Evolutionary conservation across 64 coral and sea anemone species (phyloP).

Genomic region (Acropora yongei): DNA sequence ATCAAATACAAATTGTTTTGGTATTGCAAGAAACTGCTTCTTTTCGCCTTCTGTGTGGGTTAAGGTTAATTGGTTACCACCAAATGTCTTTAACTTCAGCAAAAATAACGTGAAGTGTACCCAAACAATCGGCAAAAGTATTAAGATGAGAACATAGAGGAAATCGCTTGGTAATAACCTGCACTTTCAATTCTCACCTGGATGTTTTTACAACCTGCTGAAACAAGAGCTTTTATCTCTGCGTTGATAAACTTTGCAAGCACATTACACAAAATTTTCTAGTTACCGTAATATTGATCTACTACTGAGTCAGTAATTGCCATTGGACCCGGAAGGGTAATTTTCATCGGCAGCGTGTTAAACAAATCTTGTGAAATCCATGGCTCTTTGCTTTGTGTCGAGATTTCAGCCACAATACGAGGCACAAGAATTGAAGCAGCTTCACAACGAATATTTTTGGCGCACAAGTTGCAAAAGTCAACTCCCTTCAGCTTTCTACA

Average conservation of each 20-base stretch:
- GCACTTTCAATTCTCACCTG: conserved; percentile 53
- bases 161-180: not conserved
- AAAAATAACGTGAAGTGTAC: not conserved
- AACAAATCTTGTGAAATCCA: conserved; percentile 55
- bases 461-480: conserved; percentile 74
- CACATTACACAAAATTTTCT: conserved; percentile 9
- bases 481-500: conserved; percentile 82
- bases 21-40: too few relatives aligned
- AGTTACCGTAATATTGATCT: conserved; percentile 70
- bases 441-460: conserved; percentile 57
- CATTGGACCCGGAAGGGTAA: conserved; percentile 83
- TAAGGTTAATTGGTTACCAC: too few relatives aligned
- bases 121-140: too few relatives aligned
- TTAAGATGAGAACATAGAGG: too few relatives aligned
- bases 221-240: conserved; percentile 70
- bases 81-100: not conserved
- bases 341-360: conserved; percentile 59
- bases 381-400: conserved; percentile 28
- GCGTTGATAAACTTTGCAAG: conserved; percentile 64
- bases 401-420: conserved; percentile 47
- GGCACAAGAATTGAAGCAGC: conserved; percentile 55
- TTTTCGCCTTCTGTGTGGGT: too few relatives aligned
- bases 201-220: conserved; percentile 84
- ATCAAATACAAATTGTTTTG: too few relatives aligned
- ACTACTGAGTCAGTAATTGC: conserved; percentile 70